Conservation (phyloP, 2,797 vertebrate species). For the Calcarius lapponicus region DNA sequence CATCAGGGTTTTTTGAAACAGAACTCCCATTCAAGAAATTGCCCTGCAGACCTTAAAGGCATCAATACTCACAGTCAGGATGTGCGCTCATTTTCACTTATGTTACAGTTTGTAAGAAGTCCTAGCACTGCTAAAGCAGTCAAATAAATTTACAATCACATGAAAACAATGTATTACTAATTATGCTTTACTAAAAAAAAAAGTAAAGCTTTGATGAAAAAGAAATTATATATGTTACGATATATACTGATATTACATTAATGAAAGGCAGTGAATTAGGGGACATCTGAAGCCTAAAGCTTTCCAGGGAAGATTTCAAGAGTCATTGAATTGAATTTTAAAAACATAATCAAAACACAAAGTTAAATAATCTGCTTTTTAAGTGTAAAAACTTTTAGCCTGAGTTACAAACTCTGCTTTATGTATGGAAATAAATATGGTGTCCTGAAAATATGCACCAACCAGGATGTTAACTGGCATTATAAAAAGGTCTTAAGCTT, state of each 20-base stretch:
- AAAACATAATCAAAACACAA: neutral
- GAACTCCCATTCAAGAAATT: neutral
- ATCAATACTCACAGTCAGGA: neutral
- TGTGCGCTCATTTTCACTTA: neutral
- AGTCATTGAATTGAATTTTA: neutral
- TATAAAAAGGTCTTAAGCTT: neutral
- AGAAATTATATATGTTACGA: neutral
- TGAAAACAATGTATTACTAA: neutral
- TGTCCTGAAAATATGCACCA: neutral
- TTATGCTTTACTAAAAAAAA: neutral
- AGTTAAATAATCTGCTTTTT: neutral
- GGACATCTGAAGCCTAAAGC: neutral
- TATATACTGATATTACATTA: neutral
- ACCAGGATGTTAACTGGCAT: neutral
- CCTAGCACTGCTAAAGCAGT: neutral
- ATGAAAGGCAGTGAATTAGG: neutral
- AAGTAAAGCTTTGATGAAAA: neutral
- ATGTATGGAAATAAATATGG: neutral
- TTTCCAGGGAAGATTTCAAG: neutral
- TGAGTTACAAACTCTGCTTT: neutral
- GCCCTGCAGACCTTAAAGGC: neutral
- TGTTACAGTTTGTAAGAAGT: neutral
- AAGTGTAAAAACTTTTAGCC: neutral
- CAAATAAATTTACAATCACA: neutral
- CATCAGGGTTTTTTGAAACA: neutral